These are phyloP conservation scores for Centropus bengalensis DNA, from an alignment of 2,113 vertebrate genomes.

Conservation along the genomic window DNA sequence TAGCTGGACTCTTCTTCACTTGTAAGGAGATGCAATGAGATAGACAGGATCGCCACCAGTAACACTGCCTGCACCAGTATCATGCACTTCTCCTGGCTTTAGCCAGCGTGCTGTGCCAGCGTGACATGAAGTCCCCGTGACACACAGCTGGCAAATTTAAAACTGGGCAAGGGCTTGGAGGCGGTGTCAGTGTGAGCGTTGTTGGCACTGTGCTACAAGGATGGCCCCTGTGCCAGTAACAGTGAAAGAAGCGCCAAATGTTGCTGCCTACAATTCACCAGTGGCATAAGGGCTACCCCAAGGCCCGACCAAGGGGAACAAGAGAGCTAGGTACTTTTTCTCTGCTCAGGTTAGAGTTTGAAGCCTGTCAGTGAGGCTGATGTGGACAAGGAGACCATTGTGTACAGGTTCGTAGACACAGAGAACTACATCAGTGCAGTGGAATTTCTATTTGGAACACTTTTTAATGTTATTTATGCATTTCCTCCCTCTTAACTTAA, in stretches of 20 bases:
- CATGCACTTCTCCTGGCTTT: neutral
- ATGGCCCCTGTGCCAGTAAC: neutral
- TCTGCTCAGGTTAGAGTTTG: neutral
- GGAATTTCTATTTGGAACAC: neutral
- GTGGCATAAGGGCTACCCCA: neutral
- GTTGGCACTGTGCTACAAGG: neutral
- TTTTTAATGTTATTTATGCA: neutral
- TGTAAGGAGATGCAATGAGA: neutral
- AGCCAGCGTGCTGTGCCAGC: neutral
- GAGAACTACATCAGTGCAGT: neutral
- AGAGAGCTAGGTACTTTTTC: too few relatives aligned
- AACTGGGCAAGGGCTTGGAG: neutral
- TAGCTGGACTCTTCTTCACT: neutral
- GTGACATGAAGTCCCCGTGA: neutral
- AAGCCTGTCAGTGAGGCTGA: neutral
- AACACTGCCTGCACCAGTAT: neutral
- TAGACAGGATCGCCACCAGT: neutral
- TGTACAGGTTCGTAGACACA: neutral
- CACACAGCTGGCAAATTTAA: neutral
- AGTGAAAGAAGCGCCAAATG: neutral
- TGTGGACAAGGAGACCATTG: neutral
- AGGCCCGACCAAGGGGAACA: fast-evolving
- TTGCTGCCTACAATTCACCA: neutral
- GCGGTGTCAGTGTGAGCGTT: neutral
- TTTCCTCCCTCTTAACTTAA: neutral